Base-by-base conservation (phyloP, 1,140 invertebrate genomes). In the Helicoverpa zea region DNA sequence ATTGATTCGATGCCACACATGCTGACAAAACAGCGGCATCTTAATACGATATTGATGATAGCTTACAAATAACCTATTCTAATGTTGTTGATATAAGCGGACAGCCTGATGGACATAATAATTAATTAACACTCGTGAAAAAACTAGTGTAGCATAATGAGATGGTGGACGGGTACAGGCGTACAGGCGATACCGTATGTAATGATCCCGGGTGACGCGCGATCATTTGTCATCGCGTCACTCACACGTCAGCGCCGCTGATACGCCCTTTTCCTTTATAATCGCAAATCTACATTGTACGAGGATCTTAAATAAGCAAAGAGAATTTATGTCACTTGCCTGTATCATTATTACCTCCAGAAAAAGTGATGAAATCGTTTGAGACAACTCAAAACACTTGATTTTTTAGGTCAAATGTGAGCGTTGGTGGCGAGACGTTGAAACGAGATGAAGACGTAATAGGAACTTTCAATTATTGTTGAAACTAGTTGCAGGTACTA, bases 221-320 rank as follows among this genome's bases (percentile, higher is more conserved):
- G 83, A 84, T 90, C 90, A 90, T 93, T 92, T 92, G 91, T 93
- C 91, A 89, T 89, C 86, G 81, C 84, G 88, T 90, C 90, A 91
- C 80, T 88, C 87, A 86, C 79, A 63, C 81, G 88, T 90, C 89
- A 87, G 87, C 88, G 86, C 83, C 86, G 83, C 64, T 85, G 85
- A 81, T 87, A 87, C 92, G 87, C 91, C 91, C 89, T 87, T 84
- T 87, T 81, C 85, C 83, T 83, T 90, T 81, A 86, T 87, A 87
- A 88, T 84, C 81, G 73, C 75, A 81, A 58, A 58, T 79, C 13
- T 10, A 70, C 49, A 64, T 58, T 49, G 63, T 79, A 68, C 18
- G 76, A 68, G 70, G 52, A 70, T 58, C 52, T 13, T 58, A 70
- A 68, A 68, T 58, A 52, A 52, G 56, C 30, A 13, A 54, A 29